phyloP scores from a whole-genome alignment of 2,888 invertebrate genomes.

The Heliconius sara region DNA sequence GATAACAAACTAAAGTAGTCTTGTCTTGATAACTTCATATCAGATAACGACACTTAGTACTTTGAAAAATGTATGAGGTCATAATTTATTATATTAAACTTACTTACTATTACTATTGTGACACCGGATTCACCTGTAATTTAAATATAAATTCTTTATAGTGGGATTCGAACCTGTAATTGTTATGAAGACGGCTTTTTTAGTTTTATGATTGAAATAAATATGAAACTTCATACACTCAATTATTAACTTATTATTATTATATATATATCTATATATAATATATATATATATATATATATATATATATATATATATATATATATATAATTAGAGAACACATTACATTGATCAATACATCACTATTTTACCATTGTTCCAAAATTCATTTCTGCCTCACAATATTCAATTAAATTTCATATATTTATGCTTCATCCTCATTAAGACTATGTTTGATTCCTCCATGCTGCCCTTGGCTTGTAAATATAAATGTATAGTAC shows the following conservation, averaged over 20 bases:
- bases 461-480: background rate
- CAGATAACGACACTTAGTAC: background rate
- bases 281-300: background rate
- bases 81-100: background rate
- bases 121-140: background rate
- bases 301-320: background rate
- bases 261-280: too few species aligned
- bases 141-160: background rate
- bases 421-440: constrained; percentile 3
- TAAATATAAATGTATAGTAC: background rate
- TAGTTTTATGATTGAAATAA: background rate
- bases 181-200: background rate
- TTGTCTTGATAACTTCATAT: background rate
- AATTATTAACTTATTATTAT: background rate
- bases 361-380: background rate
- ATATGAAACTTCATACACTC: background rate
- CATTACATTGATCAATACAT: background rate
- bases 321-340: background rate
- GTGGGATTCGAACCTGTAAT: background rate
- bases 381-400: background rate
- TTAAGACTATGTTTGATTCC: background rate
- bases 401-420: background rate
- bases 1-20: background rate
- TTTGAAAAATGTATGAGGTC: background rate
- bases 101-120: background rate